Base-by-base conservation (phyloP, 2,797 vertebrate species). In the Phrynocephalus forsythii region DNA sequence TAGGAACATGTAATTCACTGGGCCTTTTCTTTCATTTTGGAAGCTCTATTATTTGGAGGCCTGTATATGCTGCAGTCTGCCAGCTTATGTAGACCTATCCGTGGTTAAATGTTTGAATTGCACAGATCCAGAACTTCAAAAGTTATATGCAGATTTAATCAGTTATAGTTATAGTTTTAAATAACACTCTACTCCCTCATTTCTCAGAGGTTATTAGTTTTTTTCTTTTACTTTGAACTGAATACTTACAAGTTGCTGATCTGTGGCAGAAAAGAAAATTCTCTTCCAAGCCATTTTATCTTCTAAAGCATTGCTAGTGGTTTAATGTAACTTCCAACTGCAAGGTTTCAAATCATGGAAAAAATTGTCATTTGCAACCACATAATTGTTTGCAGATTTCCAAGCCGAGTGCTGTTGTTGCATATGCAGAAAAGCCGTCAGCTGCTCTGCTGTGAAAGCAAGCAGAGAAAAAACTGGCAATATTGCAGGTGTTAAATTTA, bases 381-480 rank as follows among this genome's bases (percentile, higher is more conserved):
- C 87, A 88, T 84, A 88, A 88, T 88, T 84, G 67, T 73, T 84
- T 84, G 52, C 82, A 88, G 77, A 84, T 84, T 80, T 38, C 60
- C 10, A 86, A 81, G 48, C 18, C 5, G 10, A 18, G 68, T n/a
- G 44, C 79, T 84, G 11, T 10, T 77, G 63, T 6, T 60, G 63
- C 68, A 33, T 20, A 11, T 88, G 38, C 87, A 84, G 67, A 79
- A 88, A 75, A 33, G n/a, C 44, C 16, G 10, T 75, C 71, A 75
- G 80, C 38, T 56, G 52, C 52, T 8, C 10, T 56, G 13, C 52
- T 63, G 30, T 72, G 56, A 81, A 56, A 84, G 68, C 66, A 26
- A 69, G 67, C 77, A 80, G 71, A 63, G 38, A 50, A 66, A 44
- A 83, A 33, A 15, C 24, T 30, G n/a, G 24, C 60, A 2, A 48